Base-by-base conservation (phyloP, 2,113 vertebrate species). In the Chunga burmeisteri region DNA sequence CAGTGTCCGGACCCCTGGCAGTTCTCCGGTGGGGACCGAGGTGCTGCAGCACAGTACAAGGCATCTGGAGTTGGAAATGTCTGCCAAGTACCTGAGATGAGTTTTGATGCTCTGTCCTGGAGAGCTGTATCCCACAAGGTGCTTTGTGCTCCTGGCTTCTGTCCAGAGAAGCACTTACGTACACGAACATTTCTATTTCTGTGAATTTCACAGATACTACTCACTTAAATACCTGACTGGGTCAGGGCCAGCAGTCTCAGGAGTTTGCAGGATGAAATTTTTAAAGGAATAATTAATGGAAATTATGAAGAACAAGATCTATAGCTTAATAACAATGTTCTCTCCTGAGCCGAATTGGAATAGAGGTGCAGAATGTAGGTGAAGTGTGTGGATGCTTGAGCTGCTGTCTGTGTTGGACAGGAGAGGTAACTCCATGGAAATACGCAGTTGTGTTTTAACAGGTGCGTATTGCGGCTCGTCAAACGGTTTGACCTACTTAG, bases 381-480 rank as follows among this genome's bases (percentile, higher is more conserved):
- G 44, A 52, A 21, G 42, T 0, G 0, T 10, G 30, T 4, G 47
- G n/a, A 16, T 13, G 10, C 25, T 15, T 0, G 34, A 58, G 79
- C 42, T 47, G 44, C 61, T n/a, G 6, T 23, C 26, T 10, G 38
- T 14, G 70, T 11, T 6, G 59, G 47, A 10, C 47, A 9, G 42
- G 21, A 82, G 19, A 38, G n/a, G 10, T 1, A 4, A 29, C 46
- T 34, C 20, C n/a, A 1, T 6, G 34, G 59, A 11, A 6, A 9
- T 9, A 3, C 21, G 3, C 16, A 49, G 42, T 0, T 4, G 22
- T 17, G 13, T 13, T 29, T 3, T 6, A 18, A 5, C 67, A 3
- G 38, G 25, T 23, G 55, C 36, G 4, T 34, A 9, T 34, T 3
- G 2, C 52, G n/a, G 38, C 44, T 4, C 19, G 8, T 13, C 58